Conservation (phyloP, 2,113 vertebrate species). For the Pluvialis apricaria region DNA sequence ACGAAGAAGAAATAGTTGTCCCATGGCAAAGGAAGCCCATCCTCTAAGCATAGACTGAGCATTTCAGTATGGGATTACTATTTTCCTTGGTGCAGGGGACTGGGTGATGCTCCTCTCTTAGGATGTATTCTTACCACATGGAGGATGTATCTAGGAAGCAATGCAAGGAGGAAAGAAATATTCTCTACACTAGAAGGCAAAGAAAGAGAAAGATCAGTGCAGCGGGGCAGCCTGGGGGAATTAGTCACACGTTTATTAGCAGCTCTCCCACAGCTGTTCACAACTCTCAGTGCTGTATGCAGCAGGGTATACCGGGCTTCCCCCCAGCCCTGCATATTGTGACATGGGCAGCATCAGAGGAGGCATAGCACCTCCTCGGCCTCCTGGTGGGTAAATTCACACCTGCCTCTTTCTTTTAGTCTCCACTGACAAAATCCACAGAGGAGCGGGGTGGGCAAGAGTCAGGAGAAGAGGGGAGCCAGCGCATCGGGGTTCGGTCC, state of each 20-base stretch:
- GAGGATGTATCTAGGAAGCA: not conserved
- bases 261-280: not conserved
- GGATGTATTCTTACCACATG: not conserved
- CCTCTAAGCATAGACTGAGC: not conserved
- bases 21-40: not conserved
- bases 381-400: not conserved
- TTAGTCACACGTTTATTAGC: not conserved
- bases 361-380: not conserved
- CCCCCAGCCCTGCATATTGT: not conserved
- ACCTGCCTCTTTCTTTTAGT: not conserved
- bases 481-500: rapidly evolving
- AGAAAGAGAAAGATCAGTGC: not conserved
- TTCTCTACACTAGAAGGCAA: not conserved
- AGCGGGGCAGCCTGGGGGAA: not conserved
- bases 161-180: not conserved
- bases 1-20: not conserved
- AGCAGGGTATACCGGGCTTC: not conserved
- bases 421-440: not conserved
- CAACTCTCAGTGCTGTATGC: not conserved
- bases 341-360: not conserved
- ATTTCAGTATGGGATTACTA: not conserved
- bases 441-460: not conserved
- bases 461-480: not conserved
- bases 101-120: not conserved
- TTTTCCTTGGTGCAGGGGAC: not conserved